These are phyloP conservation scores for Neria commutata DNA, from an alignment of 2,888 invertebrate genomes.

Conservation along the genomic window DNA sequence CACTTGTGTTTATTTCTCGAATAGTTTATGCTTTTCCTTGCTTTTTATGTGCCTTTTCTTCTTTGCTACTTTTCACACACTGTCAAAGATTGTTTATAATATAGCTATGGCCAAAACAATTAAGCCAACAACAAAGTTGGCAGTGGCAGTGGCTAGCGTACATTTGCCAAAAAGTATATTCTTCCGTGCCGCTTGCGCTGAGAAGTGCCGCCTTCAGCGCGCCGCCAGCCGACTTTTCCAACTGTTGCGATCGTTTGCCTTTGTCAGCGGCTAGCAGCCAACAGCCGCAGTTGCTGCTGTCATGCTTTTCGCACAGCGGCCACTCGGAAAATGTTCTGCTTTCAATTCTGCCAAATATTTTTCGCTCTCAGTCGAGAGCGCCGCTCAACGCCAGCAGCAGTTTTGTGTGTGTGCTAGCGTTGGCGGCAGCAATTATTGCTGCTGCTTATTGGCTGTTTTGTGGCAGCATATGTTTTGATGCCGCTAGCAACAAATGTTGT, in stretches of 20 bases:
- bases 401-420: too few relatives aligned
- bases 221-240: slow-evolving; percentile 25
- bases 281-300: not conserved
- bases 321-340: too few relatives aligned
- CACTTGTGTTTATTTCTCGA: not conserved
- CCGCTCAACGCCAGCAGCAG: too few relatives aligned
- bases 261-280: slow-evolving; percentile 16
- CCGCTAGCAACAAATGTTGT: too few relatives aligned
- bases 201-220: slow-evolving; percentile 25
- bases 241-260: slow-evolving; percentile 23
- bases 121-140: not conserved
- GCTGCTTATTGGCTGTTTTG: too few relatives aligned
- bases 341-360: too few relatives aligned
- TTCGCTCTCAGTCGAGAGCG: too few relatives aligned
- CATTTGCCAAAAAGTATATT: not conserved
- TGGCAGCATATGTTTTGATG: too few relatives aligned
- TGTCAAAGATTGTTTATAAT: slow-evolving; percentile 1
- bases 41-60: not conserved
- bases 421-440: too few relatives aligned
- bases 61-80: not conserved
- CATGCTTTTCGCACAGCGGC: too few relatives aligned
- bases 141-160: too few relatives aligned
- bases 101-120: not conserved
- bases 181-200: not conserved
- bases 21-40: not conserved